phyloP scores from a whole-genome alignment of 1,140 invertebrate genomes.

The Camponotus floridanus region DNA sequence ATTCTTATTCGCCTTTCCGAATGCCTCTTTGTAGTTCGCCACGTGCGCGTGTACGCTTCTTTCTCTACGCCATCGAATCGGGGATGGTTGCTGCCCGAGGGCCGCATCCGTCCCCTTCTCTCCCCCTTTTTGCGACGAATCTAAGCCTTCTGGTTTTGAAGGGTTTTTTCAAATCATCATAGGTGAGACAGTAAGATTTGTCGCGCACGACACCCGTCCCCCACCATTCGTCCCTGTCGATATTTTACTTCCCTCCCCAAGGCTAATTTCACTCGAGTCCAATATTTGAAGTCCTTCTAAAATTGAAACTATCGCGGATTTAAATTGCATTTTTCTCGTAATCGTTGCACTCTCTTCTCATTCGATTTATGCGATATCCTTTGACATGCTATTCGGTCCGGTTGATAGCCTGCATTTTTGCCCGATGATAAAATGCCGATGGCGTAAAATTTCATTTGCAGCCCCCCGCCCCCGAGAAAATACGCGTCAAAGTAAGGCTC shows the following conservation, averaged over 20 bases:
- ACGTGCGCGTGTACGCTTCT: conserved; percentile 52
- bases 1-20: conserved; percentile 78
- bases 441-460: conserved; percentile 51
- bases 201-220: background rate
- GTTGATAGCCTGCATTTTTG: conserved; percentile 41
- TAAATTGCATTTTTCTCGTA: conserved; percentile 2
- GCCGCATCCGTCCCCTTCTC: background rate
- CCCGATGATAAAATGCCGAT: conserved; percentile 48
- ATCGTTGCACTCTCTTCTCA: conserved; percentile 16
- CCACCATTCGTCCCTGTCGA: no score
- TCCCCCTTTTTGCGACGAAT: conserved; percentile 10
- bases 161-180: conserved; percentile 28
- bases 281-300: background rate
- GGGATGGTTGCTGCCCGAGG: background rate
- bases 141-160: conserved; percentile 9
- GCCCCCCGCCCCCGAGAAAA: conserved; percentile 12
- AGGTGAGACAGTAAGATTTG: conserved; percentile 6
- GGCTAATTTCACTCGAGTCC: background rate
- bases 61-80: background rate
- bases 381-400: conserved; percentile 23
- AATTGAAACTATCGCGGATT: background rate
- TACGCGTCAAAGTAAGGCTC: conserved; percentile 50
- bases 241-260: background rate
- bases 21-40: conserved; percentile 70
- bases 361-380: conserved; percentile 34